phyloP scores from a whole-genome alignment of 1,140 invertebrate genomes.

The Drosophila seguyi region DNA sequence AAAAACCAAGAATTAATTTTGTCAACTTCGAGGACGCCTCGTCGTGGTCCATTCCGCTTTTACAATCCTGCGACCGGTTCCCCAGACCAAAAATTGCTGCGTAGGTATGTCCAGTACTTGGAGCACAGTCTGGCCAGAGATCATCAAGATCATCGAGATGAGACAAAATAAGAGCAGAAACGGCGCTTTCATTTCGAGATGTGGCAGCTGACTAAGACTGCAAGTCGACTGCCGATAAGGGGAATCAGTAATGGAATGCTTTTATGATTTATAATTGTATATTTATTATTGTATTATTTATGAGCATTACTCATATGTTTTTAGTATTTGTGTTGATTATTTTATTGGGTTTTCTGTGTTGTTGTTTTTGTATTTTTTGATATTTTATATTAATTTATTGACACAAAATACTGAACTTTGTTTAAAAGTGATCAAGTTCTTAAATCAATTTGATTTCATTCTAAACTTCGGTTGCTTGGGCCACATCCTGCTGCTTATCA shows the following conservation, averaged over 20 bases:
- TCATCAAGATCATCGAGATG: neutral
- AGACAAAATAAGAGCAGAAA: neutral
- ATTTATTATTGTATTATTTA: too few relatives aligned
- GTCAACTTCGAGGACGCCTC: neutral
- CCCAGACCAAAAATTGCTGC: neutral
- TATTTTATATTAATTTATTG: neutral
- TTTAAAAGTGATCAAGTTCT: too few relatives aligned
- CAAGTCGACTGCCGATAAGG: neutral
- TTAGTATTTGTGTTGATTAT: too few relatives aligned
- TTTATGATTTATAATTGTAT: too few relatives aligned
- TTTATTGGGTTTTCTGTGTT: neutral
- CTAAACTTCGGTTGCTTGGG: too few relatives aligned
- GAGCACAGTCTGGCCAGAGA: neutral
- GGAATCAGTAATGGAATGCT: too few relatives aligned
- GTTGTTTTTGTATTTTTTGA: too few relatives aligned
- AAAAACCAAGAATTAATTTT: accelerated
- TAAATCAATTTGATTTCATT: too few relatives aligned
- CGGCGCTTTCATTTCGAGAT: neutral
- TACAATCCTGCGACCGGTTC: neutral
- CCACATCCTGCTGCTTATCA: too few relatives aligned
- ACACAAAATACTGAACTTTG: too few relatives aligned
- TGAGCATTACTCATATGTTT: too few relatives aligned
- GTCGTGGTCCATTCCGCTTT: neutral
- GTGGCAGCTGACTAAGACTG: conserved; percentile 1
- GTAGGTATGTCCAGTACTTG: neutral